Evolutionary conservation across 2,113 vertebrate genomes (phyloP), one percentile per base, ranked within the genome.

Genomic region (Hippocampus zosterae): DNA sequence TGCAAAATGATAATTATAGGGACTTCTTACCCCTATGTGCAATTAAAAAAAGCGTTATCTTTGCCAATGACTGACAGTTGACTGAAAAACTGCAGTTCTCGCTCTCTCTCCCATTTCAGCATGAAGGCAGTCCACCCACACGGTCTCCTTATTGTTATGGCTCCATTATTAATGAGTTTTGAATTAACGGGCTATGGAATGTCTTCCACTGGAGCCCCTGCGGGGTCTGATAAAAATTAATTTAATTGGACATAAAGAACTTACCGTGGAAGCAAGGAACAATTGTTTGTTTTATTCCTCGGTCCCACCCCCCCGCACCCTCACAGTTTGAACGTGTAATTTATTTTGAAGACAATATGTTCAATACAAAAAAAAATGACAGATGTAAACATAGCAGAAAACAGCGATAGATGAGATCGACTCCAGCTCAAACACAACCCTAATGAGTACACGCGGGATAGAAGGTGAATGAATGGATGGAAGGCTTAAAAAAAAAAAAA

Each of bases 41-140:
- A 79, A 78, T 85, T 85, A 87, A 85, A 84, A 78, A 87, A 81
- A 68, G 76, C 84, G 88, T 90, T 88, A 89, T 88, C 83, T 87
- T 78, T 74, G 65, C 69, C 78, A 88, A 87, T 89, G 85, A 88
- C 75, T 86, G 87, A 80, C 86, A 88, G 86, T 69, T 80, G 70
- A 85, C 85, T 83, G 85, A 86, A 85, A 81, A 71, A 37, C 61
- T 37, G 55, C 44, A 37, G 5, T 37, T 77, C 75, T 44, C 41
- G 18, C 46, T 65, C 41, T 21, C 46, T 65, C 71, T 76, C 76
- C 67, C 55, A 55, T 48, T 67, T 52, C 57, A 66, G 67, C 56
- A 23, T 78, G 70, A 86, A 77, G 80, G 25, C 76, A 67, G 75
- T 84, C 83, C 85, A 81, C 86, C 86, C 85, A 85, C 84, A 81